These are phyloP conservation scores for Prionchulus punctatus DNA, from an alignment of 2,888 invertebrate genomes.

Conservation along the genomic window DNA sequence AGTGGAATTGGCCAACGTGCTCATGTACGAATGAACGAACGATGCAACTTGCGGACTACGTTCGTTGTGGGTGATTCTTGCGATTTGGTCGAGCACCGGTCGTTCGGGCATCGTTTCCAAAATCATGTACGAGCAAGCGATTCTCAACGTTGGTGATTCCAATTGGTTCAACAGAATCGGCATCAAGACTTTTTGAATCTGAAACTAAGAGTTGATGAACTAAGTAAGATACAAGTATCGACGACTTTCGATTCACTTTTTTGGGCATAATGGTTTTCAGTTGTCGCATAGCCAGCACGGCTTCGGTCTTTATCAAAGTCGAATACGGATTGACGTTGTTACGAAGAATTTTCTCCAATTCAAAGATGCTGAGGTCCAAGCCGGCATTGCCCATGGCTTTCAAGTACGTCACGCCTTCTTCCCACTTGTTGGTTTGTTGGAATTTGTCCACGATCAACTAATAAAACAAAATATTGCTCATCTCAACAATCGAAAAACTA, in stretches of 20 bases:
- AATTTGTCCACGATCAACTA: conserved; percentile 10
- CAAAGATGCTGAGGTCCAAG: conserved; percentile 19
- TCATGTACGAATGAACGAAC: conserved; percentile 20
- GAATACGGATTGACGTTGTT: conserved; percentile 13
- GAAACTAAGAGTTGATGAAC: neutral
- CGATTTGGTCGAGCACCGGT: conserved; percentile 20
- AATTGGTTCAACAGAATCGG: conserved; percentile 21
- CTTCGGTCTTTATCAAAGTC: conserved; percentile 16
- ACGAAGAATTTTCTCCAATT: conserved; percentile 25
- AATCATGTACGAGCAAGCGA: conserved; percentile 21
- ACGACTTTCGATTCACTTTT: conserved; percentile 9
- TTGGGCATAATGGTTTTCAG: conserved; percentile 16
- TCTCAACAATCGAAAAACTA: neutral
- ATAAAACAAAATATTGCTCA: conserved; percentile 1
- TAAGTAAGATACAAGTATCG: neutral
- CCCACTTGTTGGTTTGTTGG: neutral
- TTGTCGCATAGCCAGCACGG: conserved; percentile 23
- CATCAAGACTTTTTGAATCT: conserved; percentile 22
- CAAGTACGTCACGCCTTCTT: conserved; percentile 22
- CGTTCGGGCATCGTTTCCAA: conserved; percentile 19
- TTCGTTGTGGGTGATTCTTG: conserved; percentile 17
- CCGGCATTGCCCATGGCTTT: conserved; percentile 28
- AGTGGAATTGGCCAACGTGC: conserved; percentile 17
- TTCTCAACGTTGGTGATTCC: conserved; percentile 21
- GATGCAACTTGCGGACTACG: conserved; percentile 20